These are phyloP conservation scores for Phrynocephalus versicolor DNA, from an alignment of 2,113 vertebrate species.

Conservation along the genomic window DNA sequence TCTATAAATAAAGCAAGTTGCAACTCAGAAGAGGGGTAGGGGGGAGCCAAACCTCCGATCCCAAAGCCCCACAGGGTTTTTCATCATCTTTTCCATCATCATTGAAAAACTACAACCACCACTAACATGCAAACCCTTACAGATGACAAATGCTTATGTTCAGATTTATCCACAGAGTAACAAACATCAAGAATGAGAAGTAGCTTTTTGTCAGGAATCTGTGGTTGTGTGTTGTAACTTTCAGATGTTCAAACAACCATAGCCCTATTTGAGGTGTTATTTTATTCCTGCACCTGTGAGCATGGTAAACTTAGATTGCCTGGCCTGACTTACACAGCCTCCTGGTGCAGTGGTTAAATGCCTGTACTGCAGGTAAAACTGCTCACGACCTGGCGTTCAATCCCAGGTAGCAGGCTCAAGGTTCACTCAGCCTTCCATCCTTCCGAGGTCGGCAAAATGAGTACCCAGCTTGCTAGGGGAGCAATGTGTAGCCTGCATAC, in stretches of 20 bases:
- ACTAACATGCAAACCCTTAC: background rate
- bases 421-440: no score
- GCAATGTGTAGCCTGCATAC: no score
- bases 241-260: background rate
- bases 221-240: slow-evolving; percentile 4
- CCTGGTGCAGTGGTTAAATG: no score
- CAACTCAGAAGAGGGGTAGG: no score
- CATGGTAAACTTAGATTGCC: no score
- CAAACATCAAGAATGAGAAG: background rate
- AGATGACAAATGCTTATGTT: slow-evolving; percentile 19
- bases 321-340: no score
- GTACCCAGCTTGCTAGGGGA: no score
- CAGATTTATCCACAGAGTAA: slow-evolving; percentile 33
- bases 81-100: slow-evolving; percentile 31
- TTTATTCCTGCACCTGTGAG: no score
- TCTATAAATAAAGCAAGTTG: slow-evolving; percentile 59
- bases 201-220: background rate
- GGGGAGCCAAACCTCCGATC: background rate
- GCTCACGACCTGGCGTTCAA: no score
- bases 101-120: background rate
- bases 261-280: background rate
- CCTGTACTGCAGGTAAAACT: no score
- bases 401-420: no score
- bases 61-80: background rate
- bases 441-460: no score